Evolutionary conservation across 2,113 vertebrate genomes (phyloP), one percentile per base, ranked within the genome.

Genomic region (Motacilla alba): DNA sequence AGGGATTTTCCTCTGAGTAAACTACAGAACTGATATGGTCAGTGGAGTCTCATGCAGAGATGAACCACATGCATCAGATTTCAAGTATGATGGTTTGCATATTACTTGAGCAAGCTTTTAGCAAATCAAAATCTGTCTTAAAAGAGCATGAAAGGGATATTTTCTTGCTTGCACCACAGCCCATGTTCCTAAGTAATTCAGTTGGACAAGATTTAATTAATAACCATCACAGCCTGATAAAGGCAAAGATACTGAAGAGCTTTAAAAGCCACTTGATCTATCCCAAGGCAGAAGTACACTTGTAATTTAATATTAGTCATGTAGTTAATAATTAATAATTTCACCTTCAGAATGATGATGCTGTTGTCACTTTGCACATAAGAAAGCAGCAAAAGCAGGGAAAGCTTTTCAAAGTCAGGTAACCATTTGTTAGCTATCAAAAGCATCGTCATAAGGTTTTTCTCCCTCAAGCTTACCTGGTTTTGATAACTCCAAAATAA

Each of bases 191-290:
- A 56, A 69, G 44, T 89, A 44, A 55, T 85, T 89, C 0, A 0
- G n/a, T 47, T 64, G 49, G 84, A 47, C 56, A 58, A 75, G 60
- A 72, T 78, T 74, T 68, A 92, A 75, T 70, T 89, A 90, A 74
- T 86, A 82, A 41, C 41, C 44, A 49, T 87, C 64, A 68, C 37
- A 83, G 39, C 35, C 75, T 92, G 88, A 77, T 66, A 88, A 88
- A 93, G 59, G 35, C 13, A 77, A 67, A 91, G 73, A 30, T 84
- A 68, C 5, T 64, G 74, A 89, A 92, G 80, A 75, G 52, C 44
- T 89, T 93, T 94, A 94, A 93, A 96, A 90, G 80, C 73, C 83
- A 89, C 81, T 90, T 90, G 83, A 92, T 88, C 50, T 77, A 83
- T 88, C 73, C 56, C 52, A 78, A 75, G 41, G 28, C 31, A 89